phyloP scores from a whole-genome alignment of 2,113 vertebrate species.

The Leptobrachium leishanense region DNA sequence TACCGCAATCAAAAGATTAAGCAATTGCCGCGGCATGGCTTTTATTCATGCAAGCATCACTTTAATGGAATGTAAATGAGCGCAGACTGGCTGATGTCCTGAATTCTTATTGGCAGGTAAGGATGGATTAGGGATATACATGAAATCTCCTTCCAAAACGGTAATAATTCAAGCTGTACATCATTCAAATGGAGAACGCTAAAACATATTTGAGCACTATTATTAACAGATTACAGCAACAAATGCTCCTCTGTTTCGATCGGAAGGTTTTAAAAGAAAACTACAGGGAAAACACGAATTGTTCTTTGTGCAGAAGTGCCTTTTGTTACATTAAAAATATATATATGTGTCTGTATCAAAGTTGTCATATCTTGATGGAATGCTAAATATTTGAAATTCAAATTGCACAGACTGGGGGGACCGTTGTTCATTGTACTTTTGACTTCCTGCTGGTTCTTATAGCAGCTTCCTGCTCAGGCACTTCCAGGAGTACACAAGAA shows the following conservation, averaged over 20 bases:
- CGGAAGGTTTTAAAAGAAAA: not conserved
- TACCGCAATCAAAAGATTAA: not conserved
- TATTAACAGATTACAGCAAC: slow-evolving; percentile 26
- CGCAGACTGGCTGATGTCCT: not conserved
- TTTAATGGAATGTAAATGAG: slow-evolving; percentile 26
- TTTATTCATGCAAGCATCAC: slow-evolving; percentile 2
- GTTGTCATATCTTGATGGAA: not conserved
- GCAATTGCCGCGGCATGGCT: not conserved
- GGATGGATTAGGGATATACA: slow-evolving; percentile 31
- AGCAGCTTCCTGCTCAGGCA: not conserved
- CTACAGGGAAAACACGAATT: not conserved
- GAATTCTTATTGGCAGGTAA: slow-evolving; percentile 29
- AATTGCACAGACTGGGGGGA: not conserved
- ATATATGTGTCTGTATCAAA: not conserved
- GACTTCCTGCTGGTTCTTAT: not conserved
- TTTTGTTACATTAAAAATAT: not conserved
- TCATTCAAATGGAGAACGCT: slow-evolving; percentile 19
- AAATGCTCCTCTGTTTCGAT: not conserved
- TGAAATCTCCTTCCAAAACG: slow-evolving; percentile 37
- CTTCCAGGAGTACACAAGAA: not conserved
- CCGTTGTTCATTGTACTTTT: not conserved
- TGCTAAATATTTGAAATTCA: not conserved
- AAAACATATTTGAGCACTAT: slow-evolving; percentile 10
- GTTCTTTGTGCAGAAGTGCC: not conserved
- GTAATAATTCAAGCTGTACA: slow-evolving; percentile 3